These are phyloP conservation scores for Desmodus rotundus DNA, from an alignment of 2,113 vertebrate genomes.

Conservation along the genomic window DNA sequence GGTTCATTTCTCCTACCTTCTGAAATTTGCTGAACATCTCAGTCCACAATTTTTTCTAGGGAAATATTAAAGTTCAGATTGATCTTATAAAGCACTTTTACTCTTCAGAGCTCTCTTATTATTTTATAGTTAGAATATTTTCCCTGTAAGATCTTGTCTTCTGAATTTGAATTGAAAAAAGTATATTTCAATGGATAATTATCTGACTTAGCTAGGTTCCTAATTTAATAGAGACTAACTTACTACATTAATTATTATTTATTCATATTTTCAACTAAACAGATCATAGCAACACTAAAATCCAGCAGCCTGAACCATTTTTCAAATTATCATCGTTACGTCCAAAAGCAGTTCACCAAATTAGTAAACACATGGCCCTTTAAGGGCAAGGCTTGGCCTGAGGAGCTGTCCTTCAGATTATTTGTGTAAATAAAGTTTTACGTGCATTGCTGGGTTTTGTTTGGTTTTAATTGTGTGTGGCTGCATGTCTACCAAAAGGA, in stretches of 20 bases:
- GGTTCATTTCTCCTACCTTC: neutral
- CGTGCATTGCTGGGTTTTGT: neutral
- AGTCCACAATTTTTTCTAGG: neutral
- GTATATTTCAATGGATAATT: neutral
- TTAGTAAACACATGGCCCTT: neutral
- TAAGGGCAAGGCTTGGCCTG: neutral
- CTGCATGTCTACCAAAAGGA: neutral
- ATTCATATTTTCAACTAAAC: neutral
- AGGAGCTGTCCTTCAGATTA: neutral
- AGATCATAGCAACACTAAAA: neutral
- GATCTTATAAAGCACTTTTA: neutral
- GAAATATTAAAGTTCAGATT: conserved; percentile 32
- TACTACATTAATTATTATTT: neutral
- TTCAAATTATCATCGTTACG: neutral
- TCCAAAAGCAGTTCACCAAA: neutral
- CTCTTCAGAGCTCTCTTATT: neutral
- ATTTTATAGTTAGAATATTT: neutral
- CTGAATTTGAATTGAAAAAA: neutral
- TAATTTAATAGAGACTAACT: neutral
- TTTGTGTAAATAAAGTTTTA: neutral
- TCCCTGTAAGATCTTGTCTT: neutral
- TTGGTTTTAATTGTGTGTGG: neutral
- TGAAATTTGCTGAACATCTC: conserved; percentile 15
- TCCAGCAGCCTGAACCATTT: neutral
- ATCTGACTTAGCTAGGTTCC: neutral